Evolutionary conservation across 1,140 invertebrate genomes (phyloP).

Genomic region (Drosophila varians): DNA sequence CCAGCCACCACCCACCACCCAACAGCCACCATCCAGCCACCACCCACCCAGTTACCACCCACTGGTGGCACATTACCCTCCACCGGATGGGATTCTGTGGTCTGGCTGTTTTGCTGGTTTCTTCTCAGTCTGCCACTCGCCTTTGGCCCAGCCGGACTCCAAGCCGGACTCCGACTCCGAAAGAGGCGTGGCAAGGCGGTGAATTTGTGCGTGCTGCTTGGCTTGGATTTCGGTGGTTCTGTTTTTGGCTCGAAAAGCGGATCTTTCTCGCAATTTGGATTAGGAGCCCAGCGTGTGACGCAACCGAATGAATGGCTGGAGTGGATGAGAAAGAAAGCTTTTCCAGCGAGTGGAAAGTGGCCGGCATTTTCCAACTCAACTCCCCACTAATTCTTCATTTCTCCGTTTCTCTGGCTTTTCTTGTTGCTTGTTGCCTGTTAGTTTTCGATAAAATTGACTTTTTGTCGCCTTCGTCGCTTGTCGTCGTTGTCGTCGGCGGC

Average conservation of each 20-base stretch:
- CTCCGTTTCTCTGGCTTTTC: slow-evolving; percentile 27
- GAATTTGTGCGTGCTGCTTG: slow-evolving; percentile 42
- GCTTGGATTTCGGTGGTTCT: slow-evolving; percentile 26
- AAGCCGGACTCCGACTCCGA: slow-evolving; percentile 20
- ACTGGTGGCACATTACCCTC: not conserved
- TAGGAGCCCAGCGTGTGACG: slow-evolving; percentile 60
- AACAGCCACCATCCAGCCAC: not conserved
- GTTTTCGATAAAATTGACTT: slow-evolving; percentile 82
- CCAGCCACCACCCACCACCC: not conserved
- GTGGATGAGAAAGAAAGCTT: no score
- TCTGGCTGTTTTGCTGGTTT: slow-evolving; percentile 7
- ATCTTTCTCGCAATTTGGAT: slow-evolving; percentile 81
- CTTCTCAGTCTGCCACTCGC: slow-evolving; percentile 36
- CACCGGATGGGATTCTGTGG: slow-evolving; percentile 26
- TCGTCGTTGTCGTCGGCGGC: slow-evolving; percentile 28
- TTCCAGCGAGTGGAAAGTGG: slow-evolving; percentile 52
- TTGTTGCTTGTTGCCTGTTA: slow-evolving; percentile 78
- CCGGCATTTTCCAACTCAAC: no score
- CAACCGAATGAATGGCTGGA: not conserved
- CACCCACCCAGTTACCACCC: not conserved
- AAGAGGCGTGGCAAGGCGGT: slow-evolving; percentile 19
- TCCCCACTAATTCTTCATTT: slow-evolving; percentile 8
- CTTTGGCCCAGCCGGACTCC: slow-evolving; percentile 37
- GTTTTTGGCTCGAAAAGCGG: slow-evolving; percentile 77
- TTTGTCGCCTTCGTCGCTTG: slow-evolving; percentile 70